These are phyloP conservation scores for Heterotis niloticus DNA, from an alignment of 2,113 vertebrate species.

Conservation along the genomic window DNA sequence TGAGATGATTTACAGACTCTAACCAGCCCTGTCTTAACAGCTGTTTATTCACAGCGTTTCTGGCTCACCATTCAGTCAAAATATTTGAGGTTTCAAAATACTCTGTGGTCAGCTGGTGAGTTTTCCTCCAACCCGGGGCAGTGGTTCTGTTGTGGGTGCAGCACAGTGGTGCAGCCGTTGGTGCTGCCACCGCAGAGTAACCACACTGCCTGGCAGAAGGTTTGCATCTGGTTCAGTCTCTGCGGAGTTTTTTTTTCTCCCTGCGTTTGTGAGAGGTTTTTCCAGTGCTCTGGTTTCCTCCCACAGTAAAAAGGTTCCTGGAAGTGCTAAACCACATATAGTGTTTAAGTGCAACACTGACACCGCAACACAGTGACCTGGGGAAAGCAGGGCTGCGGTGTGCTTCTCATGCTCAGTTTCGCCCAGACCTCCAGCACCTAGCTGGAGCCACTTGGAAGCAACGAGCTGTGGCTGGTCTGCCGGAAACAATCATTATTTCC, in stretches of 20 bases:
- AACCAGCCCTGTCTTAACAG: background rate
- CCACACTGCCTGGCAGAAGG: no score
- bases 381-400: no score
- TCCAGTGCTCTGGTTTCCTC: no score
- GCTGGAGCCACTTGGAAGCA: background rate
- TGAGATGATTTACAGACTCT: background rate
- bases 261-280: no score
- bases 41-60: background rate
- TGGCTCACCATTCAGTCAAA: background rate
- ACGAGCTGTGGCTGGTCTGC: background rate
- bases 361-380: no score
- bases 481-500: background rate
- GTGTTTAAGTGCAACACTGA: no score
- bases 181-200: no score
- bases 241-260: no score
- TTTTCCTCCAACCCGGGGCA: background rate
- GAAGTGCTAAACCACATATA: no score
- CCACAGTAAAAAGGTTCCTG: no score
- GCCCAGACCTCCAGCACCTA: background rate
- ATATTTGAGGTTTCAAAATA: slow-evolving; percentile 2
- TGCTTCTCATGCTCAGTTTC: background rate
- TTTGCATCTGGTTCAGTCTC: no score
- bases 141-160: background rate
- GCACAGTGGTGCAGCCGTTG: no score
- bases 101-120: background rate